These are phyloP conservation scores for Oreotrochilus melanogaster DNA, from an alignment of 2,113 vertebrate genomes.

Conservation along the genomic window DNA sequence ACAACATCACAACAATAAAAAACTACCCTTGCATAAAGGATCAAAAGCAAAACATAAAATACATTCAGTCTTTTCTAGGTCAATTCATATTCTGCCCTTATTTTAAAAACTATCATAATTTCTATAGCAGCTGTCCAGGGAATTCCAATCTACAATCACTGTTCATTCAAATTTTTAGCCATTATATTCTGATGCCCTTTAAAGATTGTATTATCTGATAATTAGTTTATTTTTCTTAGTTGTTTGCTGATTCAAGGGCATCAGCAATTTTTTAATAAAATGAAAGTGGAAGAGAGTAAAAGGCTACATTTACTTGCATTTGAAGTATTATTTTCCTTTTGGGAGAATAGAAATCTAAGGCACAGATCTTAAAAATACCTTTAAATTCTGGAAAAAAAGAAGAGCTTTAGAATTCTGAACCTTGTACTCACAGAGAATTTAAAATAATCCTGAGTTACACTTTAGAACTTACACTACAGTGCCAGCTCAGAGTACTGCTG, in stretches of 20 bases:
- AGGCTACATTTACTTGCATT: not conserved
- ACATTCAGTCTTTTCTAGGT: constrained; percentile 40
- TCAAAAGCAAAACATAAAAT: constrained; percentile 6
- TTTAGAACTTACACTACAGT: not conserved
- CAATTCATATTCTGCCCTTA: not conserved
- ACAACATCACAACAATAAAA: not conserved
- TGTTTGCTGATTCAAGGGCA: not conserved
- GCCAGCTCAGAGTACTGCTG: not conserved
- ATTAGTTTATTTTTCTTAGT: not conserved
- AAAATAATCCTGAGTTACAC: not conserved
- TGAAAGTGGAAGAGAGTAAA: not conserved
- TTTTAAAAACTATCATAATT: constrained; percentile 17
- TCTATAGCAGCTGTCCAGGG: not conserved
- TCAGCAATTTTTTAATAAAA: not conserved
- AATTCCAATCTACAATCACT: not conserved
- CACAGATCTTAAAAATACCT: not conserved
- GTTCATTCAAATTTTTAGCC: not conserved
- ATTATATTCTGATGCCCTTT: not conserved
- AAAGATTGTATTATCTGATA: not conserved
- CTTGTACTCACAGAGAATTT: not conserved
- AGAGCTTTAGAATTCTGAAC: not conserved
- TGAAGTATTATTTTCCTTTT: not conserved
- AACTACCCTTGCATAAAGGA: not conserved
- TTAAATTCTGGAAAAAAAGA: not conserved
- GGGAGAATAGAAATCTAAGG: not conserved